Evolutionary conservation across 2,797 vertebrate genomes (phyloP), one percentile per base, ranked within the genome.

Genomic region (Amazonetta brasiliensis): DNA sequence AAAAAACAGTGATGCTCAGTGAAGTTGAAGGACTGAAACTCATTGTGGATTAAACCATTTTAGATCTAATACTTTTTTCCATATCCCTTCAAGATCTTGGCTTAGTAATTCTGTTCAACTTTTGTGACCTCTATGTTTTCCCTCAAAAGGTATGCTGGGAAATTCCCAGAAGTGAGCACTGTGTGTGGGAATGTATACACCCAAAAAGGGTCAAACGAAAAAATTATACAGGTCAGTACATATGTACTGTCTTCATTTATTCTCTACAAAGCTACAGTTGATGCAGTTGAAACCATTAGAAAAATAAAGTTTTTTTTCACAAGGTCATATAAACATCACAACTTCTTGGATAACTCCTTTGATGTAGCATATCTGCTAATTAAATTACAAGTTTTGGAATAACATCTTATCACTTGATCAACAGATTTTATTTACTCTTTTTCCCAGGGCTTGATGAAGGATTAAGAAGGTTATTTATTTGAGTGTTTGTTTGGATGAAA

Each of bases 371-470:
- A 63, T 73, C 62, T 63, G 4, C 75, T 87, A 83, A 87, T 63
- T 87, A 73, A 95, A 74, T 58, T 60, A 44, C 31, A 67, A 56
- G 71, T 73, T 93, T 90, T 85, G 52, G 85, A 90, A 87, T 21
- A 74, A 58, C 17, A 68, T 30, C 4, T 11, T 43, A 81, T 73
- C 15, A 50, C 18, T 83, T 84, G 30, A 87, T 72, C 75, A 60
- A 67, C 11, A 54, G 31, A 77, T 90, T 87, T 79, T 86, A 13
- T 31, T 71, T 72, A 56, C 46, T 56, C 9, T 28, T 84, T 78
- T 76, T 60, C 44, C 15, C 22, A 74, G 31, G 16, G 14, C 13
- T 74, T 44, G 48, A 71, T 73, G 43, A 52, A 87, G 22, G 8
- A 69, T 90, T 74, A 84, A 77, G 64, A 83, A 79, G 11, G 11